Base-by-base conservation (phyloP, 2,113 vertebrate genomes). In the Eonycteris spelaea region DNA sequence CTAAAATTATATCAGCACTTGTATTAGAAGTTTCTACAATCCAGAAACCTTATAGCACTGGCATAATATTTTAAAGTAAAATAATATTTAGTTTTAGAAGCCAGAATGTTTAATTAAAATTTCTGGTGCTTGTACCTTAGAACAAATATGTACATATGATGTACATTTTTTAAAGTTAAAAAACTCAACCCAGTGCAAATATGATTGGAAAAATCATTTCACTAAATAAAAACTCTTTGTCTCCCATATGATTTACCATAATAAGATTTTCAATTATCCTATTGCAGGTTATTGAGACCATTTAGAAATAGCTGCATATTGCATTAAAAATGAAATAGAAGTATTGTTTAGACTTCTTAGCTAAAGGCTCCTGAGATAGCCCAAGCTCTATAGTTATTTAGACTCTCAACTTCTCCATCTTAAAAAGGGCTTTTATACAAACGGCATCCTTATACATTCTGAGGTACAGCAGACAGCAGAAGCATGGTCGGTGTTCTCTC, bases 171-270 rank as follows among this genome's bases (percentile, higher is more conserved):
- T 86, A n/a, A 86, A 94, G 63, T 94, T 89, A 77, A 79, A 96
- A 86, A 91, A 74, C 67, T 90, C 65, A 95, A 33, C 59, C 43
- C 45, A 77, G 38, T 86, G n/a, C 33, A 91, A 71, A 83, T 94
- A 94, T 95, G 94, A 95, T 73, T 86, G 73, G 73, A 83, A 73
- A 97, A 97, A 93, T 88, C 6, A 84, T 94, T 96, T 86, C 68
- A 77, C 82, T 86, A 90, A 95, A 91, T 96, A 94, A 95, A 97
- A 78, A 93, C 30, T 73, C 61, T 96, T 91, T 96, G 91, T 89
- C 51, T 33, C 35, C 67, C 55, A 91, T 75, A 95, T 53, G 43
- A 77, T 75, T 95, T 92, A 43, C 43, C 65, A 90, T 95, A 97
- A 93, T 96, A 96, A 89, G 77, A 93, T 91, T 86, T 94, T 85